phyloP scores from a whole-genome alignment of 1,140 invertebrate genomes.

The Micrasema longulum region DNA sequence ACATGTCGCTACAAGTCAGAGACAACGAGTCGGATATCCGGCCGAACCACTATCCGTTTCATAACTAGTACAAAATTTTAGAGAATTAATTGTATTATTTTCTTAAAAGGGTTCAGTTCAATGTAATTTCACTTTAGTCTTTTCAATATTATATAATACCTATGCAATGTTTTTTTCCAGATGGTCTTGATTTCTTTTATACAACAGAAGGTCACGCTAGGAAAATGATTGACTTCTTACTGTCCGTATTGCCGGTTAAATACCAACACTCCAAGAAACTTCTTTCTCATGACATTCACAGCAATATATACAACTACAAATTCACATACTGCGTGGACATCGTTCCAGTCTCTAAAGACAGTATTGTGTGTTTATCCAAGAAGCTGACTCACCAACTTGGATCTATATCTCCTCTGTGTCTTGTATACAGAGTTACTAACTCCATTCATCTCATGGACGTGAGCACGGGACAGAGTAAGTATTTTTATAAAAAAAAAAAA shows the following conservation, averaged over 20 bases:
- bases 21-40: no score
- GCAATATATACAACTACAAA: conserved; percentile 98
- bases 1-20: no score
- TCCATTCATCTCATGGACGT: conserved; percentile 95
- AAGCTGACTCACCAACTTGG: conserved; percentile 90
- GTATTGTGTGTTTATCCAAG: conserved; percentile 92
- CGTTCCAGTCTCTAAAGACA: conserved; percentile 96
- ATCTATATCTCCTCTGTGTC: conserved; percentile 91
- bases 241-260: conserved; percentile 86
- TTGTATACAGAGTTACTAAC: conserved; percentile 91
- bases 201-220: conserved; percentile 89
- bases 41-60: no score
- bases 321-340: conserved; percentile 94
- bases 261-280: conserved; percentile 93
- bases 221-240: conserved; percentile 96
- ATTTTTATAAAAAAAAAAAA: conserved; percentile 16
- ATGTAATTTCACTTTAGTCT: neutral
- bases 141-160: no score
- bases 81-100: no score
- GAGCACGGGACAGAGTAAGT: conserved; percentile 86
- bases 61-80: no score
- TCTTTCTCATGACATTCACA: conserved; percentile 97
- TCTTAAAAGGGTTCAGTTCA: no score
- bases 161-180: conserved; percentile 70
- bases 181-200: conserved; percentile 97